phyloP scores from a whole-genome alignment of 2,113 vertebrate genomes.

The Bambusicola thoracicus region DNA sequence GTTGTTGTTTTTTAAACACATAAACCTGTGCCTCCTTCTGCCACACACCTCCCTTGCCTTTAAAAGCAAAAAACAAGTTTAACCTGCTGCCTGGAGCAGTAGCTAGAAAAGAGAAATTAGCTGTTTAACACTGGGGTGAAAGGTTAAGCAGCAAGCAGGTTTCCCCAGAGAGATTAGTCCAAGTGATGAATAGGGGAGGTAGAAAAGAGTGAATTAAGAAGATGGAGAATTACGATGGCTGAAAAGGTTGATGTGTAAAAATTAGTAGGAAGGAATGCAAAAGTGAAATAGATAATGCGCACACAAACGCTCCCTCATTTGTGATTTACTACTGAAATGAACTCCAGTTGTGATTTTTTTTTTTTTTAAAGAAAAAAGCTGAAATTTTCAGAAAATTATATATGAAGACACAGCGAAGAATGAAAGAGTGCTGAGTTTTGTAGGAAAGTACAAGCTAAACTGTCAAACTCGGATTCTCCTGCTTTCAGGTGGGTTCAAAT shows the following conservation, averaged over 20 bases:
- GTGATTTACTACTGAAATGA: not conserved
- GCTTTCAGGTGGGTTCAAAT: not conserved
- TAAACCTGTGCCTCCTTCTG: not conserved
- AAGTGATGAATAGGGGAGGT: constrained; percentile 65
- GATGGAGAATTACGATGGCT: not conserved
- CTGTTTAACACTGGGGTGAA: constrained; percentile 77
- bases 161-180: constrained; percentile 69
- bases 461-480: not conserved
- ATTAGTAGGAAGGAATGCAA: not conserved
- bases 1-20: not conserved
- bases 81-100: constrained; percentile 55
- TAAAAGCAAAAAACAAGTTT: not conserved
- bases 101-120: constrained; percentile 78
- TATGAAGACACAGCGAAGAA: not conserved
- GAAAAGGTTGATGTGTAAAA: not conserved
- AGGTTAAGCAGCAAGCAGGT: constrained; percentile 72
- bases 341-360: not conserved
- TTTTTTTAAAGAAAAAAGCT: not conserved
- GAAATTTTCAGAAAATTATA: not conserved
- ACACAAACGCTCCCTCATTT: not conserved
- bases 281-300: not conserved
- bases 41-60: not conserved
- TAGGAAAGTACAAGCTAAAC: not conserved
- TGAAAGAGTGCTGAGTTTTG: not conserved
- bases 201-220: not conserved